phyloP scores from a whole-genome alignment of 2,888 invertebrate species.

The Neoaliturus tenellus region DNA sequence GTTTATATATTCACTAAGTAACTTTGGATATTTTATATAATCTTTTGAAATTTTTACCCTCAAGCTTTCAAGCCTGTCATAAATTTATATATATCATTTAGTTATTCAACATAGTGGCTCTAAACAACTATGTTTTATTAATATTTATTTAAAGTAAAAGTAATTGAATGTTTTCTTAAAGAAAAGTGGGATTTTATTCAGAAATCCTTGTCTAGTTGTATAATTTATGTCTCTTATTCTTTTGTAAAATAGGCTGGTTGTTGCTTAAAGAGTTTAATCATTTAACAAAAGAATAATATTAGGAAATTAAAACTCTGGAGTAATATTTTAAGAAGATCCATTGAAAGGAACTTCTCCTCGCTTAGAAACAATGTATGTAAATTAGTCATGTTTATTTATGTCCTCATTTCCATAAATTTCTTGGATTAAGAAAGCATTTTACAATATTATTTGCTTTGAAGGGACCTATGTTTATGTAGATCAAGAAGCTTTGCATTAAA shows the following conservation, averaged over 20 bases:
- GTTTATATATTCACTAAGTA: too few species aligned
- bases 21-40: too few species aligned
- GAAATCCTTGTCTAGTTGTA: too few species aligned
- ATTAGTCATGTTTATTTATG: slow-evolving; percentile 49
- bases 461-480: slow-evolving; percentile 13
- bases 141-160: too few species aligned
- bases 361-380: slow-evolving; percentile 28
- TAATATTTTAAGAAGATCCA: slow-evolving; percentile 33
- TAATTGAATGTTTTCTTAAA: too few species aligned
- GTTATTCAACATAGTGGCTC: too few species aligned
- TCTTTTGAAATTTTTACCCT: too few species aligned
- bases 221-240: neutral
- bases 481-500: neutral
- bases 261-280: neutral
- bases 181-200: too few species aligned
- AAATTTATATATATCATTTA: too few species aligned
- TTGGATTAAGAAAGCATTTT: slow-evolving; percentile 45
- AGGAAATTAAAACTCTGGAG: neutral
- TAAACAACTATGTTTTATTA: too few species aligned
- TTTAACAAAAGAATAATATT: slow-evolving; percentile 22
- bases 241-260: neutral
- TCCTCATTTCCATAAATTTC: slow-evolving; percentile 34
- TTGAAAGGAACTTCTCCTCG: slow-evolving; percentile 21
- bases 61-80: too few species aligned
- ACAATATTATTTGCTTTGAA: slow-evolving; percentile 42